phyloP scores from a whole-genome alignment of 2,888 invertebrate genomes.

The Drosophila austrosaltans region DNA sequence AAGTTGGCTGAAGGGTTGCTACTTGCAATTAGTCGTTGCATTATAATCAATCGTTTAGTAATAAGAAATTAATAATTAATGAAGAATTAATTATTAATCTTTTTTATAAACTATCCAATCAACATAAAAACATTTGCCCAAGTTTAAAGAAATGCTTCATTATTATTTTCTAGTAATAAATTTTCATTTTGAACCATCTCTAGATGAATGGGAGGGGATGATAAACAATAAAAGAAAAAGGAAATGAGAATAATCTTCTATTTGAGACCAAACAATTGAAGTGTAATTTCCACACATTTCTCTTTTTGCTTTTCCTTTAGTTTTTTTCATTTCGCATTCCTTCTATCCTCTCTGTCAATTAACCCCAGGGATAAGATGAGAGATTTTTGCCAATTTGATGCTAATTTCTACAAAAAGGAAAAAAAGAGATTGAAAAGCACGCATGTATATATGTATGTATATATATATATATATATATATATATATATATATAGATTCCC shows the following conservation, averaged over 20 bases:
- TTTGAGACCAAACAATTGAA: constrained; percentile 63
- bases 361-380: constrained; percentile 24
- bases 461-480: constrained; percentile 3
- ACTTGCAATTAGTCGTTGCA: no score
- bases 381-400: constrained; percentile 13
- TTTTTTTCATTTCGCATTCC: background rate
- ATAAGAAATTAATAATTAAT: no score
- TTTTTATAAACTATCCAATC: no score
- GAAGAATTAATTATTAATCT: no score
- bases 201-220: background rate
- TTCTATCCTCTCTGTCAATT: constrained; percentile 38
- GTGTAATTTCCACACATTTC: constrained; percentile 63
- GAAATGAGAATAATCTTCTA: constrained; percentile 25
- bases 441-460: background rate
- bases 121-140: no score
- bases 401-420: constrained; percentile 20
- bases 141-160: no score
- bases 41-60: no score
- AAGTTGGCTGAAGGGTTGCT: no score
- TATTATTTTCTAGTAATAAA: no score
- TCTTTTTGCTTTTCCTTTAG: constrained; percentile 18
- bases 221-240: background rate
- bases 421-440: background rate
- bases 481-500: no score
- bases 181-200: background rate